Conservation (phyloP, 2,888 invertebrate genomes). For the Pandemis corylana region DNA sequence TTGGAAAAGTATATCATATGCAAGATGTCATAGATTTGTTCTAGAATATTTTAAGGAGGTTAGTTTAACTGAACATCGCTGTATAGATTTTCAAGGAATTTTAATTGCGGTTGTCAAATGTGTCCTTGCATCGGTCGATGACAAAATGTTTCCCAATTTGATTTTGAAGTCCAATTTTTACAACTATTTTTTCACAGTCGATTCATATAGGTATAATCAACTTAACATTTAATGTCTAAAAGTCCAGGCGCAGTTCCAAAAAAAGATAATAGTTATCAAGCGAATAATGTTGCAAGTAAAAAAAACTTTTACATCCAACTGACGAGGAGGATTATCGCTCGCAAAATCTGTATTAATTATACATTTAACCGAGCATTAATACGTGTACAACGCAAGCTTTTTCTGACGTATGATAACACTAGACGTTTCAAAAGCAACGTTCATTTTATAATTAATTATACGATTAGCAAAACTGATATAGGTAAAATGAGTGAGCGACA, state of each 20-base stretch:
- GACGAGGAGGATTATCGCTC: not conserved
- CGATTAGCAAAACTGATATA: not conserved
- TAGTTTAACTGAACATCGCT: no score
- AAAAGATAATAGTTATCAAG: not conserved
- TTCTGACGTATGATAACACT: constrained; percentile 5
- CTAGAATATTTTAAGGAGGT: no score
- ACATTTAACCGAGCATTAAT: not conserved
- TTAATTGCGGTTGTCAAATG: no score
- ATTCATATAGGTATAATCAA: no score
- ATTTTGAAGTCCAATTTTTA: no score
- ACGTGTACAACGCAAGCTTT: not conserved
- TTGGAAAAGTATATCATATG: no score
- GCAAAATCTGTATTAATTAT: constrained; percentile 12
- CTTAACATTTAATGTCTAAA: no score
- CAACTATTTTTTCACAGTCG: no score
- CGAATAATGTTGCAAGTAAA: not conserved
- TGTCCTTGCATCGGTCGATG: no score
- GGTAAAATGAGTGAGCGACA: not conserved
- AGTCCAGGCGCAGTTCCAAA: not conserved
- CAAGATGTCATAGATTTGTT: no score
- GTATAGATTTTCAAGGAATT: no score
- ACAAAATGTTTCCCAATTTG: no score
- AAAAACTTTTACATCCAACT: not conserved
- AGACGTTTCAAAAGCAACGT: not conserved
- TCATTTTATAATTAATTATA: not conserved